phyloP scores from a whole-genome alignment of 1,140 invertebrate species.

The Lordiphosa clarofinis region DNA sequence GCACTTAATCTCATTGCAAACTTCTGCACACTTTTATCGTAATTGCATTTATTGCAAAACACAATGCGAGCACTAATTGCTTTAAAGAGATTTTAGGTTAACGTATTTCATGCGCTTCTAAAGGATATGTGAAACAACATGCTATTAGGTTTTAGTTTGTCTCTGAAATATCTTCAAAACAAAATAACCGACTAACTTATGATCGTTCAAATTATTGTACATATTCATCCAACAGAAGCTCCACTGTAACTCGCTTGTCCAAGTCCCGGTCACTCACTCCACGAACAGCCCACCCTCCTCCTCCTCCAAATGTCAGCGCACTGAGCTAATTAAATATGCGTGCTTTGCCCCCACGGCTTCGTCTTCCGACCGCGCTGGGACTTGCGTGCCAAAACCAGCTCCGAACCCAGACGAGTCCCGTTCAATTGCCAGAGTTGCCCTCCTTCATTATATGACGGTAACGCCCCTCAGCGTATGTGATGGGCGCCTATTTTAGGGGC shows the following conservation, averaged over 20 bases:
- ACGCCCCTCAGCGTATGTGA: constrained; percentile 14
- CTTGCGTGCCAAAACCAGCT: constrained; percentile 48
- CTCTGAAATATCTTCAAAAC: too few relatives aligned
- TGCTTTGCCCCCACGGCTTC: constrained; percentile 36
- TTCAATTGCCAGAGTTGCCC: constrained; percentile 1
- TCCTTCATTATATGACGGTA: constrained; percentile 10
- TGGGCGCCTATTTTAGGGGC: constrained; percentile 35
- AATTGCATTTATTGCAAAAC: too few relatives aligned
- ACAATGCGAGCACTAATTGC: too few relatives aligned
- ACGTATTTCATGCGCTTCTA: too few relatives aligned
- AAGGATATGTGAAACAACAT: too few relatives aligned
- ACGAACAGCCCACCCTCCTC: constrained; percentile 2
- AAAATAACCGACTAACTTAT: too few relatives aligned
- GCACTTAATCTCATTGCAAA: too few relatives aligned
- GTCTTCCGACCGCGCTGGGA: constrained; percentile 26
- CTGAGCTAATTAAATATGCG: constrained; percentile 63
- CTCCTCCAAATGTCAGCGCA: constrained; percentile 32
- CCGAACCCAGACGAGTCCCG: background rate
- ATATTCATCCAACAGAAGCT: background rate
- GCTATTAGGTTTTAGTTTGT: too few relatives aligned
- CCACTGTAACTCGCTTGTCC: constrained; percentile 22
- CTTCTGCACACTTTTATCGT: too few relatives aligned
- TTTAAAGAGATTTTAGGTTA: too few relatives aligned
- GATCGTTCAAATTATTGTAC: too few relatives aligned
- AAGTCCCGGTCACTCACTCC: constrained; percentile 34